Percentiles rank a stretch among this genome's conserved stretches.
These are phyloP conservation scores for Morone chrysops DNA, from an alignment of 2,113 vertebrate species.

Conservation along the genomic window DNA sequence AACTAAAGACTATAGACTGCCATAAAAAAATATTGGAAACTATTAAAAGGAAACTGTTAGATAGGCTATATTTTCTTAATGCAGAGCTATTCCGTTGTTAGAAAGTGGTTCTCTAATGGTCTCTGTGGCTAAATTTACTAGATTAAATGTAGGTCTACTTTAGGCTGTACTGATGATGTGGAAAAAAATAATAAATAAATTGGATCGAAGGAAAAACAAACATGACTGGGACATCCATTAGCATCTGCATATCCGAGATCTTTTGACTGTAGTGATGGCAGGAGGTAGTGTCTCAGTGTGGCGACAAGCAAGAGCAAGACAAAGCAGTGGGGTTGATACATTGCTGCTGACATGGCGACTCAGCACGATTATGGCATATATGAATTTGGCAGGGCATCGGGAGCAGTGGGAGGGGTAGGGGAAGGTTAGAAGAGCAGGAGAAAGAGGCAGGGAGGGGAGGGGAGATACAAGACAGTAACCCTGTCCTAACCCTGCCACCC, in stretches of 20 bases:
- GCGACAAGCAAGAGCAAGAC: conserved; percentile 67
- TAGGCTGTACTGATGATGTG: neutral
- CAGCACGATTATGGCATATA: conserved; percentile 73
- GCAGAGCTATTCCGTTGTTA: neutral
- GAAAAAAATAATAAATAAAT: conserved; percentile 16
- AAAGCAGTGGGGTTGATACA: conserved; percentile 67
- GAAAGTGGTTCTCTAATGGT: conserved; percentile 9
- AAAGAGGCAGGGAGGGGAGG: conserved; percentile 20
- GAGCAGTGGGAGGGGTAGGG: conserved; percentile 50
- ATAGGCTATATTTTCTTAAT: conserved; percentile 25
- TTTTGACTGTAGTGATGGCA: conserved; percentile 57
- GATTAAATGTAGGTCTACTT: conserved; percentile 26
- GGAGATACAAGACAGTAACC: conserved; percentile 58
- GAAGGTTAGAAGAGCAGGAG: conserved; percentile 47
- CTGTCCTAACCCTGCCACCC: conserved; percentile 57
- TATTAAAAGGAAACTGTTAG: conserved; percentile 27
- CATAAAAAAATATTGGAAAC: conserved; percentile 10
- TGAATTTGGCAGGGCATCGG: conserved; percentile 75
- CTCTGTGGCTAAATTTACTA: conserved; percentile 16
- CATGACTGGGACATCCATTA: neutral
- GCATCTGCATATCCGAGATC: conserved; percentile 47
- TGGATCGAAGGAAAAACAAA: neutral
- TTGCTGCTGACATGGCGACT: conserved; percentile 73
- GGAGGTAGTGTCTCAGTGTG: conserved; percentile 51
- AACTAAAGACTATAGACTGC: conserved; percentile 9